These are phyloP conservation scores for Hexactinellida sp. DNA, from an alignment of 37 sponge, comb jelly and placozoan genomes.

Conservation along the genomic window DNA sequence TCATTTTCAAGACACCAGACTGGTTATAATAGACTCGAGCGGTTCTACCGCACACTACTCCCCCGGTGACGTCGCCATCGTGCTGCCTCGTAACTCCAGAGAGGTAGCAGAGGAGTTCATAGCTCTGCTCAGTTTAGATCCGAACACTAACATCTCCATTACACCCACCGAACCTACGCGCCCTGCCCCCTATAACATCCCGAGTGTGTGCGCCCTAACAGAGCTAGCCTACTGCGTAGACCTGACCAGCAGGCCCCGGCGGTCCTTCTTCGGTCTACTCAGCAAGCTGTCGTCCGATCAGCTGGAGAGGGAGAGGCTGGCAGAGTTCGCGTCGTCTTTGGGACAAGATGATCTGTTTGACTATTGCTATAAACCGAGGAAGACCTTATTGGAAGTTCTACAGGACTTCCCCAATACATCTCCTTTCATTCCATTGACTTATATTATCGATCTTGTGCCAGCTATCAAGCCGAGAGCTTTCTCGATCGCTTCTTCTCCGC, in stretches of 20 bases:
- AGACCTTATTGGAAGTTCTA: constrained; percentile 82
- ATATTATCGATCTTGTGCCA: constrained; percentile 80
- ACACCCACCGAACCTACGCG: constrained; percentile 15
- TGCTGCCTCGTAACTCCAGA: constrained; percentile 56
- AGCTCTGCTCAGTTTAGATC: constrained; percentile 24
- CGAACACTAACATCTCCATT: constrained; percentile 26
- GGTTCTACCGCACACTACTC: constrained; percentile 36
- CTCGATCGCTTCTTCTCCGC: constrained; percentile 80
- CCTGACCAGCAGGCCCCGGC: constrained; percentile 58
- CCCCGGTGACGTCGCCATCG: constrained; percentile 85
- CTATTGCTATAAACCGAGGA: constrained; percentile 72
- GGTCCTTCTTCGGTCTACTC: constrained; percentile 83
- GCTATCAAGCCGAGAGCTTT: constrained; percentile 84
- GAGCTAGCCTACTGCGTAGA: constrained; percentile 46
- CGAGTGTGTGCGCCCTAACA: neutral
- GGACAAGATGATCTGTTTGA: constrained; percentile 89
- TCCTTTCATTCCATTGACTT: constrained; percentile 47
- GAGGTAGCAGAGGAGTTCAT: constrained; percentile 51
- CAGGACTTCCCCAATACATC: constrained; percentile 67
- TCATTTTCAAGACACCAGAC: constrained; percentile 94
- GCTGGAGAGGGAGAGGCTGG: constrained; percentile 77
- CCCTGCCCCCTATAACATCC: neutral
- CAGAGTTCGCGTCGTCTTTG: constrained; percentile 64
- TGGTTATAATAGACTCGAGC: constrained; percentile 55
- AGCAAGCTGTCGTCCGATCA: constrained; percentile 55